A percentile compares a stretch with the other conserved stretches of the same genome.
phyloP scores from a whole-genome alignment of 2,797 vertebrate genomes.

The Vireo griseus region DNA sequence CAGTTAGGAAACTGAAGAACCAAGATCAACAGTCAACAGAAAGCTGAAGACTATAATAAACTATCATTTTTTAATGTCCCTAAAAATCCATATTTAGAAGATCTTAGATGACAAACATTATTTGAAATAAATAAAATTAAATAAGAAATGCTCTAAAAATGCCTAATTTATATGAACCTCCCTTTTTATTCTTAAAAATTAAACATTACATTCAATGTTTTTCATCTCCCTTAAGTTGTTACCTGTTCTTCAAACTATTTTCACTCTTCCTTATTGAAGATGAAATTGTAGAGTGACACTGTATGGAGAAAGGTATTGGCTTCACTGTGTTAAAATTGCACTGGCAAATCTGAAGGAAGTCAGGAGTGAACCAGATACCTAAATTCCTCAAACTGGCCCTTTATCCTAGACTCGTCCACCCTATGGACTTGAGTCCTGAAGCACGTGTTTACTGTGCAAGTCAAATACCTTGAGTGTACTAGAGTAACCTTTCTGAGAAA shows the following conservation, averaged over 20 bases:
- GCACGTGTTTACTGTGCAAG: rapidly evolving
- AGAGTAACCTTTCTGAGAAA: not conserved
- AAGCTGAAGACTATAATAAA: not conserved
- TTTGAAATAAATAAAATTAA: not conserved
- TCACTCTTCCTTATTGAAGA: not conserved
- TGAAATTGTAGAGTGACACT: not conserved
- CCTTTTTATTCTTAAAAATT: not conserved
- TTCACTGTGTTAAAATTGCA: not conserved
- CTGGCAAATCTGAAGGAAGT: not conserved
- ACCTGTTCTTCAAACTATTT: not conserved
- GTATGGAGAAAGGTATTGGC: not conserved
- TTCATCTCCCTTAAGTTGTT: not conserved
- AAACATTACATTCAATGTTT: not conserved
- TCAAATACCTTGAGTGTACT: not conserved
- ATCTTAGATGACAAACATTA: not conserved
- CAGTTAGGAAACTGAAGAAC: not conserved
- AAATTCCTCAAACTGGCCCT: not conserved
- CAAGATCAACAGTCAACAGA: not conserved
- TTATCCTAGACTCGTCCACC: not conserved
- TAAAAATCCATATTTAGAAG: not conserved
- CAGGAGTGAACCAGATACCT: not conserved
- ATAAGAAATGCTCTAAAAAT: not conserved
- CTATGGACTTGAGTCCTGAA: not conserved
- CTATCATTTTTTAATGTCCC: not conserved
- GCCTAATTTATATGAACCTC: rapidly evolving